These are phyloP conservation scores for Jordanella pulchra DNA, from an alignment of 2,797 vertebrate genomes.

Conservation along the genomic window DNA sequence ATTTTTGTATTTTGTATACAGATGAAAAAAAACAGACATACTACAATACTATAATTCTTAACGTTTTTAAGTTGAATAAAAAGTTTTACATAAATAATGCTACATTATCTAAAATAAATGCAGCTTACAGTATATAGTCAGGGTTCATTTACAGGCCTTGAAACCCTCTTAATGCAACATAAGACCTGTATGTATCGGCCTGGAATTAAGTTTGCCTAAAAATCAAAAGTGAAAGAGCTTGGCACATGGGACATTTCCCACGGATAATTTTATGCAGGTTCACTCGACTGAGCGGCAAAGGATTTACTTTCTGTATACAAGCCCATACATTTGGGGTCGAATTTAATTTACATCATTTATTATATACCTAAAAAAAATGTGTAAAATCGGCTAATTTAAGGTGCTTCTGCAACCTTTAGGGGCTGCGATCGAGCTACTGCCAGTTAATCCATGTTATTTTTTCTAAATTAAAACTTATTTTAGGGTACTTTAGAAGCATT, in stretches of 20 bases:
- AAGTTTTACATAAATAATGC: background rate
- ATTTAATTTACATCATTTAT: background rate
- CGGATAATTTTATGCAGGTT: background rate
- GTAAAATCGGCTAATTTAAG: background rate
- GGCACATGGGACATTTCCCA: background rate
- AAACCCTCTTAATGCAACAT: background rate
- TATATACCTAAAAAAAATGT: background rate
- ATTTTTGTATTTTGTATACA: too few relatives aligned
- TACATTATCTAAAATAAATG: background rate
- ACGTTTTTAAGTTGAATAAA: too few relatives aligned
- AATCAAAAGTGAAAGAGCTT: conserved; percentile 1
- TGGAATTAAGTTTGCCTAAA: background rate
- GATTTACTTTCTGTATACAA: background rate
- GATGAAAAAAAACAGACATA: too few relatives aligned
- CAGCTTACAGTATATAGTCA: background rate
- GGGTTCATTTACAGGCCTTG: background rate
- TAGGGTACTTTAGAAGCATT: background rate
- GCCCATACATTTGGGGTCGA: background rate
- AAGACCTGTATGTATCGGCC: background rate
- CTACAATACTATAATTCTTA: too few relatives aligned
- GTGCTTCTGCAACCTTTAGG: background rate
- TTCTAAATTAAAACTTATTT: background rate
- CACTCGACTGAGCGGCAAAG: background rate
- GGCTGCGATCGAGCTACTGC: background rate
- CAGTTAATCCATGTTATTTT: background rate